Evolutionary conservation across 2,888 invertebrate species (phyloP), one percentile per base, ranked within the genome.

Genomic region (Coelopa pilipes): DNA sequence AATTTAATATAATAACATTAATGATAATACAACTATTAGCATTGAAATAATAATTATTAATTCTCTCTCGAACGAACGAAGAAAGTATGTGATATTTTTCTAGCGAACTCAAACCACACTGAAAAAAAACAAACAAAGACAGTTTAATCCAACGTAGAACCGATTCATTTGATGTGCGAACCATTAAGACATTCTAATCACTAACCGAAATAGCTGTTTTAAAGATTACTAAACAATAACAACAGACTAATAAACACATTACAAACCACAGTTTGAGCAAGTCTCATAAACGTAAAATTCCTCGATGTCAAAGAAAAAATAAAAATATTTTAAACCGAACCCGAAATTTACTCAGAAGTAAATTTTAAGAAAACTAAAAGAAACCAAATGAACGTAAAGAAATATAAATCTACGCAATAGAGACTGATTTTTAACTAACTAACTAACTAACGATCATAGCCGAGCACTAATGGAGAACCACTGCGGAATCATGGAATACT

Each of bases 41-140:
- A 47, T 17, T 46, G 19, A 62, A 72, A 34, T 55, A 69, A 57
- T 34, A 69, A 47, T 15, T 69, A 45, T 59, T 63, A 81, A 84
- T 82, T 84, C 82, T 87, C 86, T 87, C 86, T 85, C 83, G 87
- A 87, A 85, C 86, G 86, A 87, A 87, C 87, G 87, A 87, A 87
- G 85, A 85, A 86, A 86, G 86, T 85, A 87, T 87, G 87, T 87
- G 87, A 87, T 87, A 87, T 87, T 87, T 87, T 87, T 87, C 85
- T 87, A 87, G 83, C 83, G 81, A 81, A 82, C 84, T 79, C 80
- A 82, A 67, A 59, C 60, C 34, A 60, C 59, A 47, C 60, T 70
- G 72, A 72, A 62, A 47, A 45, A 71, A 34, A 34, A 34, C 62
- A 73, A 55, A 67, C 55, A 59, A 68, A 75, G 71, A 59, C 15